Base-by-base conservation (phyloP, 37 sponge, comb jelly and placozoan genomes). In the Axinella damicornis region DNA sequence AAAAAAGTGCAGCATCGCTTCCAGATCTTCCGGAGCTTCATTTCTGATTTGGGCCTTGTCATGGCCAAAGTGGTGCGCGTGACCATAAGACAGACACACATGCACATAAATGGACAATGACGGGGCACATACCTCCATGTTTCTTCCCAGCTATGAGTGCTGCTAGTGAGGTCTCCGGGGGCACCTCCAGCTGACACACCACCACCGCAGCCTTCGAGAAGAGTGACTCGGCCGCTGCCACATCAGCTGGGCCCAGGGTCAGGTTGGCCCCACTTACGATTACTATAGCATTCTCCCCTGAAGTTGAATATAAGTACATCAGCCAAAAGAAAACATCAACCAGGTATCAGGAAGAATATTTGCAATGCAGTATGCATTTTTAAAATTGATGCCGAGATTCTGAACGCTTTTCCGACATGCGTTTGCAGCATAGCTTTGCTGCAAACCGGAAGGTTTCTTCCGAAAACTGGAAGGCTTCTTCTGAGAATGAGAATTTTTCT, bases 241-340 rank as follows among this genome's bases (percentile, higher is more conserved):
- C 88, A 64, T 95, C 99, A 22, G 58, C 88, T 5, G 69, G 65
- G 0, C 54, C 68, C 18, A 99, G 85, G 17, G 52, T 33, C 32
- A 54, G 62, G 33, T 99, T 99, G 39, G 99, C 99, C 59, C 99
- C 99, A 54, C 84, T 72, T 38, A 95, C 97, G 25, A 99, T 95
- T 31, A 97, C 93, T 53, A 99, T 99, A 24, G 87, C 35, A 69
- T 99, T 99, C 69, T 97, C 97, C 25, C 98, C 99, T 91, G 57
- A 18, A 30, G 77, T 31, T 56, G 20, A 32, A 68, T 9, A 68
- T 17, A 68, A 27, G n/a, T n/a, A n/a, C n/a, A n/a, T n/a, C n/a
- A n/a, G n/a, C 69, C 9, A 19, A 4, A 19, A 27, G 25, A 37
- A 33, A 5, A 21, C 21, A 19, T 52, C 6, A 22, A 12, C 15